phyloP scores from a whole-genome alignment of 2,888 invertebrate species.

The Caenorhabditis auriculariae region DNA sequence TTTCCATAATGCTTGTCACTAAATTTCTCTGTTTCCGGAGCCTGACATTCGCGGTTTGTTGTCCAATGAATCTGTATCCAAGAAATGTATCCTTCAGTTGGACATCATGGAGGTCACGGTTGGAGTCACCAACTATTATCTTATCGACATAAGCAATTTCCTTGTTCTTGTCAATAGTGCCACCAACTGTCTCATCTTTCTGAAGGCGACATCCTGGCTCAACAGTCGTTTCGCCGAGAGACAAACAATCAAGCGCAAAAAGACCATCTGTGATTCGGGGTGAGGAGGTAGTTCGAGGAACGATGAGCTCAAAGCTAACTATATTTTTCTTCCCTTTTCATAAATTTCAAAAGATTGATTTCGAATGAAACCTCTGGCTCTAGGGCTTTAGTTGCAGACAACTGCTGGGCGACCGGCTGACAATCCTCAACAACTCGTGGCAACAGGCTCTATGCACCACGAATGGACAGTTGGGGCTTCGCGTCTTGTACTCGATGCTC shows the following conservation, averaged over 20 bases:
- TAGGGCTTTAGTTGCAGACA: conserved; percentile 38
- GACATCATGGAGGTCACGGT: conserved; percentile 52
- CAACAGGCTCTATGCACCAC: conserved; percentile 46
- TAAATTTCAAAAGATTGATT: no score
- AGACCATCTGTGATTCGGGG: conserved; percentile 50
- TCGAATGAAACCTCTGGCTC: no score
- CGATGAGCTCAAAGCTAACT: no score
- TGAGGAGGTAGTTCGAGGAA: conserved; percentile 1
- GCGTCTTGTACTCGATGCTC: conserved; percentile 54
- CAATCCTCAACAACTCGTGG: conserved; percentile 46
- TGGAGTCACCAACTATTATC: conserved; percentile 29
- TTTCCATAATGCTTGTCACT: conserved; percentile 51
- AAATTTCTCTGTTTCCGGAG: conserved; percentile 55
- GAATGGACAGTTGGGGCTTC: conserved; percentile 48
- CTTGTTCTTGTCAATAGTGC: conserved; percentile 56
- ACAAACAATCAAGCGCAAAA: conserved; percentile 54
- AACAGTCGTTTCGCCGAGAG: conserved; percentile 42
- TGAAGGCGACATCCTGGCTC: conserved; percentile 51
- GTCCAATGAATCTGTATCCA: no score
- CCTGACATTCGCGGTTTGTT: conserved; percentile 46
- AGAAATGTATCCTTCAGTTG: no score
- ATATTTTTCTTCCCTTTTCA: no score
- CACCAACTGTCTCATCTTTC: conserved; percentile 58
- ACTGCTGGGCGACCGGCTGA: conserved; percentile 36
- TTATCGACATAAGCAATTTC: conserved; percentile 51